phyloP scores from a whole-genome alignment of 2,797 vertebrate species.

The Peromyscus nudipes region DNA sequence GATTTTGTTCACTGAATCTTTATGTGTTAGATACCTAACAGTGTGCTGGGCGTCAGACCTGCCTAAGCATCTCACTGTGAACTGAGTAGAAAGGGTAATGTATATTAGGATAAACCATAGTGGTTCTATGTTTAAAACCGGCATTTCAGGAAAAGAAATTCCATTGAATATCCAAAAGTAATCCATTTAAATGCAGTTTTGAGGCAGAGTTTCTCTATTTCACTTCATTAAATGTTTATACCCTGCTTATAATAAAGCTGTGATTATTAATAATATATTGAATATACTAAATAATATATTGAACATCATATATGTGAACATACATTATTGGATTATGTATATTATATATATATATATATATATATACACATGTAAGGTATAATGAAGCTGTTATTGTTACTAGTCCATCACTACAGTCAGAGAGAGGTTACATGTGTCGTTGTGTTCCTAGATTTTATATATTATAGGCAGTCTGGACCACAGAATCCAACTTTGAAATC shows the following conservation, averaged over 20 bases:
- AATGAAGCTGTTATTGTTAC: neutral
- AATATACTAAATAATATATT: neutral
- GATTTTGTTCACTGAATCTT: neutral
- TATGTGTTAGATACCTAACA: neutral
- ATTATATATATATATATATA: neutral
- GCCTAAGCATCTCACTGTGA: neutral
- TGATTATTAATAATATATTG: neutral
- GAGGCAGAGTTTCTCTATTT: neutral
- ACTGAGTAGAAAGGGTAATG: neutral
- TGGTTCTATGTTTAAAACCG: neutral
- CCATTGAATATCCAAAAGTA: neutral
- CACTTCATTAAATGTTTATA: neutral
- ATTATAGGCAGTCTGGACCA: constrained; percentile 14
- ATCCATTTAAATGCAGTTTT: neutral
- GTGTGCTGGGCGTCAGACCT: neutral
- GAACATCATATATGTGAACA: too few relatives aligned
- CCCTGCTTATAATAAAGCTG: neutral
- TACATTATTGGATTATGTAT: neutral
- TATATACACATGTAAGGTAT: neutral
- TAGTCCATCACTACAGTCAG: neutral
- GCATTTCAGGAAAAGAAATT: neutral
- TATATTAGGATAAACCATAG: neutral
- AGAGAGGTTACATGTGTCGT: neutral
- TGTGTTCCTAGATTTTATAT: neutral
- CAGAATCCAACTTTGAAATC: neutral